Conservation (phyloP, 2,113 vertebrate species). For the Acrocephalus arundinaceus region DNA sequence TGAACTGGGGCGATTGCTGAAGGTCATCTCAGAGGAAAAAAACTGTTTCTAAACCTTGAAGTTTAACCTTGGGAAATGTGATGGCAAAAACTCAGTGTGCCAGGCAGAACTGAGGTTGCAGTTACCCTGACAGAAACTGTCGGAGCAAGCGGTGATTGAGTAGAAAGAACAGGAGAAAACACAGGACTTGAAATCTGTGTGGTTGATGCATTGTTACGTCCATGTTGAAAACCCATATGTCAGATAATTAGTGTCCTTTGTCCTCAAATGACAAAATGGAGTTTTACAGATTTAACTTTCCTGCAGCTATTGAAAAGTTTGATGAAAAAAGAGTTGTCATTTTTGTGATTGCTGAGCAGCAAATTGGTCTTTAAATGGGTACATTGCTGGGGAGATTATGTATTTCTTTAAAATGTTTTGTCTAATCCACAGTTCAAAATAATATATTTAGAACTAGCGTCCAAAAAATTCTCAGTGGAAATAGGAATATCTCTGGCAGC, state of each 20-base stretch:
- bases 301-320: neutral
- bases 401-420: neutral
- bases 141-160: neutral
- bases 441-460: neutral
- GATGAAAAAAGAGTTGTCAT: neutral
- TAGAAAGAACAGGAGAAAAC: neutral
- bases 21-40: neutral
- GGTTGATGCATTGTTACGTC: neutral
- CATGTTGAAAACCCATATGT: neutral
- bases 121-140: neutral
- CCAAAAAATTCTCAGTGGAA: neutral
- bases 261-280: neutral
- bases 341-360: neutral
- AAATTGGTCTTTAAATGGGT: neutral
- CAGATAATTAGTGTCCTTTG: neutral
- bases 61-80: slow-evolving; percentile 14
- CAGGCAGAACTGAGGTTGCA: neutral
- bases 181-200: neutral
- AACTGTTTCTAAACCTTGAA: slow-evolving; percentile 19
- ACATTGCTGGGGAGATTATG: accelerated
- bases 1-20: neutral
- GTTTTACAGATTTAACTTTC: neutral
- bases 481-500: neutral
- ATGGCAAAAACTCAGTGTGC: neutral
- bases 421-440: neutral